These are phyloP conservation scores for Xanthorhoe designata DNA, from an alignment of 2,888 invertebrate species.

Conservation along the genomic window DNA sequence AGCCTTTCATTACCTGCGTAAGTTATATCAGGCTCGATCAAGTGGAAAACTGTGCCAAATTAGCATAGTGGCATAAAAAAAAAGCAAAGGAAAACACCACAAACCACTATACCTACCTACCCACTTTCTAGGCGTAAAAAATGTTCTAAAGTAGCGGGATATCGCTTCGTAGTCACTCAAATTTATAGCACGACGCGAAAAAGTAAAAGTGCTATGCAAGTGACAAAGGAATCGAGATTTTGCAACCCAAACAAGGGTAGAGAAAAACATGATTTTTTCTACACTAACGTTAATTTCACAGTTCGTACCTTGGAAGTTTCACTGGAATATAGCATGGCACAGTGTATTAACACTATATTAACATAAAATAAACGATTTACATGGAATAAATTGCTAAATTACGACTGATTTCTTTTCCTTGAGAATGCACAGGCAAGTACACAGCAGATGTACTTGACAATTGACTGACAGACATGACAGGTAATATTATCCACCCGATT, in stretches of 20 bases:
- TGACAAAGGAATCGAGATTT: conserved; percentile 82
- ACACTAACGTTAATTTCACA: conserved; percentile 46
- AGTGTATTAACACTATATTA: conserved; percentile 61
- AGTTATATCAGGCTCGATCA: conserved; percentile 58
- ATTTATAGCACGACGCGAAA: conserved; percentile 48
- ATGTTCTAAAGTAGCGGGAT: conserved; percentile 61
- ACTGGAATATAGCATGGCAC: conserved; percentile 67
- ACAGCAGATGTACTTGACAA: conserved; percentile 51
- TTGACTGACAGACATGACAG: conserved; percentile 57
- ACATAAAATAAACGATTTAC: conserved; percentile 66
- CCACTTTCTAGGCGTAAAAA: conserved; percentile 56
- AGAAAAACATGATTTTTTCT: conserved; percentile 72
- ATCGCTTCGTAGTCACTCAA: conserved; percentile 46
- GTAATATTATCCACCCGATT: conserved; percentile 61
- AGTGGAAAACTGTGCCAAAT: conserved; percentile 63
- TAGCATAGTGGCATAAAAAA: conserved; percentile 54
- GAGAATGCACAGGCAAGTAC: conserved; percentile 45
- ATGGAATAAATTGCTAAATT: conserved; percentile 67
- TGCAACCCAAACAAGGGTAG: conserved; percentile 80
- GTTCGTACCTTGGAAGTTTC: conserved; percentile 60
- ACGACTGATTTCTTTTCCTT: conserved; percentile 68
- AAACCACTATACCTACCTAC: conserved; percentile 41
- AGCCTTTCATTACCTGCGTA: conserved; percentile 55
- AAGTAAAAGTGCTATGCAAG: conserved; percentile 78
- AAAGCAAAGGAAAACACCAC: conserved; percentile 23